phyloP scores from a whole-genome alignment of 2,113 vertebrate species.

The Ceyx melanurus region DNA sequence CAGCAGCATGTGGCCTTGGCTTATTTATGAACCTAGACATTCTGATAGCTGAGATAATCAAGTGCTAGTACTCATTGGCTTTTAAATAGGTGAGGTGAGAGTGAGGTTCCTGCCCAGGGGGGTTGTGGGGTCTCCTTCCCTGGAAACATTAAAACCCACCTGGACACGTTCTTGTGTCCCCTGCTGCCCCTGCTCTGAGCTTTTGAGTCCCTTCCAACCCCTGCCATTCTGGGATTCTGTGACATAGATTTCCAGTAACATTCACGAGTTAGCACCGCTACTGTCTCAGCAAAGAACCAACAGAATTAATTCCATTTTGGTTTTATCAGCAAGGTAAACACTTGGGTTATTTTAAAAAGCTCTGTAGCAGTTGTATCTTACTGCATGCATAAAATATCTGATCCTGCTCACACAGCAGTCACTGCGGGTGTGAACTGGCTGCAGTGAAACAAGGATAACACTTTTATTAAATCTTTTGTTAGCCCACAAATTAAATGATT shows the following conservation, averaged over 20 bases:
- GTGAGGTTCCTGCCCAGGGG: too few species aligned
- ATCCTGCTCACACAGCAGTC: background rate
- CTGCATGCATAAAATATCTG: background rate
- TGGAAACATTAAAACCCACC: too few species aligned
- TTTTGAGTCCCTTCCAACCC: too few species aligned
- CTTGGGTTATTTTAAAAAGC: background rate
- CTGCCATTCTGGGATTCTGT: too few species aligned
- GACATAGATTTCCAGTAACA: background rate
- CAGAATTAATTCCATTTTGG: background rate
- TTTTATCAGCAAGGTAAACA: background rate
- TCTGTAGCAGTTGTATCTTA: background rate
- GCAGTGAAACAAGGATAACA: background rate
- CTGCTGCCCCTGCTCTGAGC: too few species aligned
- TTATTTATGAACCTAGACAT: background rate
- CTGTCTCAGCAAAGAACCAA: background rate
- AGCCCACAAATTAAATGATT: background rate
- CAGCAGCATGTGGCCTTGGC: background rate
- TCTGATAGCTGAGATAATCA: background rate
- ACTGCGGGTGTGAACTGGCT: background rate
- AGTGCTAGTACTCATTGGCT: background rate
- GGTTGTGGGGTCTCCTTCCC: too few species aligned
- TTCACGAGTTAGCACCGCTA: background rate
- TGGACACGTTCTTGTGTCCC: too few species aligned
- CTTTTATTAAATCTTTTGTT: background rate
- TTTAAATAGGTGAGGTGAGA: background rate